Conservation (phyloP, 2,797 vertebrate species). For the Borostomias antarcticus region DNA sequence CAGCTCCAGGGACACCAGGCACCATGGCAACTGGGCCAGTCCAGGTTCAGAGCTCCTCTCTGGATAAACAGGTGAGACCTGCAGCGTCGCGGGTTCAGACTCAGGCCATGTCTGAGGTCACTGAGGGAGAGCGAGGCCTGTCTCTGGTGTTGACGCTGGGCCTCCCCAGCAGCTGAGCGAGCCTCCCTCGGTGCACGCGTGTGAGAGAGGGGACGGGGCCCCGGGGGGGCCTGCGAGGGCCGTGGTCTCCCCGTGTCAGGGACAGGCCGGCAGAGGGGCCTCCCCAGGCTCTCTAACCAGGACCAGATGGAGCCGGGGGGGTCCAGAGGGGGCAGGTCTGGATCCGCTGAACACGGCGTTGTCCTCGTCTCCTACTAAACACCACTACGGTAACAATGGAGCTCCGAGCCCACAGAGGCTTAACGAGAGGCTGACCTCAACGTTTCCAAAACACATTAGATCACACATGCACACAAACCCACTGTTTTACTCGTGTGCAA, state of each 20-base stretch:
- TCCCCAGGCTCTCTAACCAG: conserved; percentile 13
- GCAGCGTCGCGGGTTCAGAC: background rate
- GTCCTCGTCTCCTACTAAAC: background rate
- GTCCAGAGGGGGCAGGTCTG: conserved; percentile 3
- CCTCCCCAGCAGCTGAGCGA: background rate
- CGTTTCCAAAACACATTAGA: background rate
- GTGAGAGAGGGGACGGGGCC: background rate
- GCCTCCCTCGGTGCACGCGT: conserved; percentile 6
- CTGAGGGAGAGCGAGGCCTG: background rate
- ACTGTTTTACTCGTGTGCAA: too few species aligned
- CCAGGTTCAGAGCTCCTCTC: background rate
- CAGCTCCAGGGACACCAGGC: background rate
- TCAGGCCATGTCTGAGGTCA: background rate
- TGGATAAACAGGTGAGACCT: too few species aligned
- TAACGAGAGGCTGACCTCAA: background rate
- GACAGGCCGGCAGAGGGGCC: background rate
- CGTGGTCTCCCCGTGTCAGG: conserved; percentile 5
- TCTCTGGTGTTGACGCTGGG: background rate
- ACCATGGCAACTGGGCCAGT: conserved; percentile 3
- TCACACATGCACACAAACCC: background rate
- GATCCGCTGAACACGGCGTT: background rate
- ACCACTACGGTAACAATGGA: background rate
- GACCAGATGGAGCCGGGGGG: conserved; percentile 23
- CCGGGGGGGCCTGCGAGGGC: background rate
- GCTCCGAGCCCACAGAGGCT: background rate